Percentiles rank a stretch among this genome's conserved stretches.
Conservation (phyloP, 37 sponge, comb jelly and placozoan genomes). For the Agelas oroides region DNA sequence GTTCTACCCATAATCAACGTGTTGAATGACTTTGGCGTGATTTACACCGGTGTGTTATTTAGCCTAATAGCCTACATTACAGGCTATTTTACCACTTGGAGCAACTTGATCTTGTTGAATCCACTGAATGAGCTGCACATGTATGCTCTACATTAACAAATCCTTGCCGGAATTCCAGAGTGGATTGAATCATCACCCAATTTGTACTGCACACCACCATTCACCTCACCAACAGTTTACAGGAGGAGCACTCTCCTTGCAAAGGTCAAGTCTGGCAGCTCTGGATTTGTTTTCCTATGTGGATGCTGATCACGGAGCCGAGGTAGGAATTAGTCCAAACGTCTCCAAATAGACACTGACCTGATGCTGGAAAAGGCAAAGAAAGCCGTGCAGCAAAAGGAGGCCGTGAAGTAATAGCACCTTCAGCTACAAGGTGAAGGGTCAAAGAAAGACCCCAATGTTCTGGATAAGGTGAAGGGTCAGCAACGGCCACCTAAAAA, state of each 20-base stretch:
- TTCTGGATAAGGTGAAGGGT: background rate
- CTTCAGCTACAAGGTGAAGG: conserved; percentile 11
- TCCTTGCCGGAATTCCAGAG: conserved; percentile 3
- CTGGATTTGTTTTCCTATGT: too few relatives aligned
- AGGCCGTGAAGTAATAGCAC: conserved; percentile 23
- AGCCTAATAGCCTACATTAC: conserved; percentile 19
- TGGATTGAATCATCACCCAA: conserved; percentile 42
- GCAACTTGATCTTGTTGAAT: conserved; percentile 13
- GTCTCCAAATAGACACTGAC: conserved; percentile 32
- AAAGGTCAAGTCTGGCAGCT: too few relatives aligned
- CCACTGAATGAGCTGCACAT: conserved; percentile 32
- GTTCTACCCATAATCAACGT: conserved; percentile 42
- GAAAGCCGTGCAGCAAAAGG: conserved; percentile 26
- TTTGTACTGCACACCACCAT: conserved; percentile 28
- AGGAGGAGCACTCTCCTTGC: conserved; percentile 12
- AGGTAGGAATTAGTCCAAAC: background rate
- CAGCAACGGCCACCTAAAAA: background rate
- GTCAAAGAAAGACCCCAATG: background rate
- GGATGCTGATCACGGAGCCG: too few relatives aligned
- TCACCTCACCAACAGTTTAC: conserved; percentile 43
- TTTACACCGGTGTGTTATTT: conserved; percentile 20
- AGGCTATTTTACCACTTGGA: conserved; percentile 54
- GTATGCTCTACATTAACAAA: conserved; percentile 41
- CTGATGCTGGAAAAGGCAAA: conserved; percentile 44
- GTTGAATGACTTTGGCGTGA: conserved; percentile 59